A percentile compares a stretch with the other conserved stretches of the same genome.
These are phyloP conservation scores for Urechis unicinctus DNA, from an alignment of 2,888 invertebrate species.

Conservation along the genomic window DNA sequence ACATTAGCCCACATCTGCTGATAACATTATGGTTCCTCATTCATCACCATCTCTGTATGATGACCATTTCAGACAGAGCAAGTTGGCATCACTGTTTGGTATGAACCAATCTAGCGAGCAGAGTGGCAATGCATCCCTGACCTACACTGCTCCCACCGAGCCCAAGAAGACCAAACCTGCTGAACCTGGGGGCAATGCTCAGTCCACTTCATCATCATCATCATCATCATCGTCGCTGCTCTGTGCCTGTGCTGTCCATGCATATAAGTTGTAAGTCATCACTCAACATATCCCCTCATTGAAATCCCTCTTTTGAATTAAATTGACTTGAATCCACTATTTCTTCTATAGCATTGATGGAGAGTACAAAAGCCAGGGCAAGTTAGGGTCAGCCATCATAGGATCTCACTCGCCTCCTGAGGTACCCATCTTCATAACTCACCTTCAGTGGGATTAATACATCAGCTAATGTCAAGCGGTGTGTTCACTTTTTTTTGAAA, in stretches of 20 bases:
- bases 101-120: conserved; percentile 31
- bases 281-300: neutral
- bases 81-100: conserved; percentile 42
- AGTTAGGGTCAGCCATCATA: conserved; percentile 43
- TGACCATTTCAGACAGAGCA: conserved; percentile 17
- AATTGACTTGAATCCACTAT: neutral
- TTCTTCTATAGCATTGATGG: conserved; percentile 35
- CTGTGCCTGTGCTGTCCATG: conserved; percentile 36
- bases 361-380: conserved; percentile 43
- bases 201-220: neutral
- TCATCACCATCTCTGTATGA: neutral
- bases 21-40: no score
- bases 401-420: conserved; percentile 24
- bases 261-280: conserved; percentile 43
- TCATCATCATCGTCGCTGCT: conserved; percentile 28
- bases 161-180: conserved; percentile 32
- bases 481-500: conserved; percentile 7
- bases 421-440: neutral
- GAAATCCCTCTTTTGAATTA: neutral
- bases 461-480: neutral
- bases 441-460: neutral
- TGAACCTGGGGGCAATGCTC: neutral
- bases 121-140: conserved; percentile 43
- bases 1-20: no score
- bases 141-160: conserved; percentile 48